Base-by-base conservation (phyloP, 2,888 invertebrate genomes). In the Rugalucina vietnamica region DNA sequence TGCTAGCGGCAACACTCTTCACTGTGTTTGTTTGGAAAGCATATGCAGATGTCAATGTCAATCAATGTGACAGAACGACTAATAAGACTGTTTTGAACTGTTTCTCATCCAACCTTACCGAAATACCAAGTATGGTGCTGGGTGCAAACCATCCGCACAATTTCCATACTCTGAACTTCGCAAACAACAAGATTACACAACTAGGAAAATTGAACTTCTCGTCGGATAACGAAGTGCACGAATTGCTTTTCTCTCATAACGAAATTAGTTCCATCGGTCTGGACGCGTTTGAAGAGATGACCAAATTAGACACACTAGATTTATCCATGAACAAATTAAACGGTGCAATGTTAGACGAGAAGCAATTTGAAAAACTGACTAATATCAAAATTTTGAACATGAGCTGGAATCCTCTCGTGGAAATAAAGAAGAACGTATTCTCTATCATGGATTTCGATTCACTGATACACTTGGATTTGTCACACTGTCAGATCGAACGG, bases 401-500 rank as follows among this genome's bases (percentile, higher is more conserved):
- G 70, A 77, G 79, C 54, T 43, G 57, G 32, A 88, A 88, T 60
- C 87, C 87, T 14, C 8, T 88, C 2, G n/a, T 18, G 10, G 8
- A 37, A 36, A 57, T 88, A 8, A 77, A 50, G 21, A 71, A 50
- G 32, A 37, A 81, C 36, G 80, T 81, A 12, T 85, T 88, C 18
- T 60, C 60, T 37, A 85, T 85, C 36, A 75, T 79, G 73, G 82
- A 88, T 43, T 57, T 88, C 1, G 69, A 65, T 1, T 21, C 75
- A n/a, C 4, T 88, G 27, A 18, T 36, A 39, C 21, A 57, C 50
- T 77, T 88, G 2, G 87, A 88, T 57, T 36, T 88, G n/a, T 88
- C 87, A 0, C 83, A 84, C 37, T 81, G 83, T 74, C 76, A 81
- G 27, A 76, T 88, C 8, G 37, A 36, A 21, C 24, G 32, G 24